A percentile compares a stretch with the other conserved stretches of the same genome.
These are phyloP conservation scores for Brenthis ino DNA, from an alignment of 2,888 invertebrate genomes.

Conservation along the genomic window DNA sequence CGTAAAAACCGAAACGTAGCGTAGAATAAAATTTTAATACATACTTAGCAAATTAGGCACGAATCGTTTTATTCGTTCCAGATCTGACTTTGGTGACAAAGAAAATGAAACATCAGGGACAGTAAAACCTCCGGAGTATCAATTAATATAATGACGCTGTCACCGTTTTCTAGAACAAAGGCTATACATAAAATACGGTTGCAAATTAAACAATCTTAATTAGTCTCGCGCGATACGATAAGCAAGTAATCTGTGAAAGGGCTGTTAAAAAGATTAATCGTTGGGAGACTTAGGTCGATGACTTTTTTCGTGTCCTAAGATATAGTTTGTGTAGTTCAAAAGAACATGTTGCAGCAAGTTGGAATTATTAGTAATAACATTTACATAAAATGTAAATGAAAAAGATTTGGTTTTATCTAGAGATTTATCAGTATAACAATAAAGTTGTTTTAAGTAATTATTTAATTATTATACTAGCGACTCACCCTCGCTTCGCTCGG, in stretches of 20 bases:
- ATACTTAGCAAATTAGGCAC: slow-evolving; percentile 20
- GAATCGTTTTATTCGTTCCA: slow-evolving; percentile 13
- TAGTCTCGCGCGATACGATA: slow-evolving; percentile 33
- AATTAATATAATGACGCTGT: slow-evolving; percentile 40
- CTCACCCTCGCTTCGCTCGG: too few species aligned
- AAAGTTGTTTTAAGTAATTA: too few species aligned
- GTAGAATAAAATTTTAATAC: slow-evolving; percentile 9
- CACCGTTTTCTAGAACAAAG: slow-evolving; percentile 35
- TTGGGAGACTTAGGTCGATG: background rate
- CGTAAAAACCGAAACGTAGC: slow-evolving; percentile 8
- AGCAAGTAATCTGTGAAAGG: slow-evolving; percentile 26
- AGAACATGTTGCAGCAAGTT: background rate
- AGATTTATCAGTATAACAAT: too few species aligned
- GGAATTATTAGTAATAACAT: background rate
- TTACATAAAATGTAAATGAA: too few species aligned
- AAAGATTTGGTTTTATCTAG: too few species aligned
- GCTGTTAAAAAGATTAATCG: slow-evolving; percentile 24
- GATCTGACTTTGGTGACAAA: slow-evolving; percentile 34
- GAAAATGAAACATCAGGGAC: slow-evolving; percentile 37
- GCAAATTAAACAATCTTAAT: slow-evolving; percentile 37
- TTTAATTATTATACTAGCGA: too few species aligned
- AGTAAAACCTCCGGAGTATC: slow-evolving; percentile 36
- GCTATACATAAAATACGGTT: slow-evolving; percentile 26
- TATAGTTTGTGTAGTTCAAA: slow-evolving; percentile 1
- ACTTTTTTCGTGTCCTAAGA: slow-evolving; percentile 6